Conservation (phyloP, 2,113 vertebrate species). For the Theropithecus gelada region DNA sequence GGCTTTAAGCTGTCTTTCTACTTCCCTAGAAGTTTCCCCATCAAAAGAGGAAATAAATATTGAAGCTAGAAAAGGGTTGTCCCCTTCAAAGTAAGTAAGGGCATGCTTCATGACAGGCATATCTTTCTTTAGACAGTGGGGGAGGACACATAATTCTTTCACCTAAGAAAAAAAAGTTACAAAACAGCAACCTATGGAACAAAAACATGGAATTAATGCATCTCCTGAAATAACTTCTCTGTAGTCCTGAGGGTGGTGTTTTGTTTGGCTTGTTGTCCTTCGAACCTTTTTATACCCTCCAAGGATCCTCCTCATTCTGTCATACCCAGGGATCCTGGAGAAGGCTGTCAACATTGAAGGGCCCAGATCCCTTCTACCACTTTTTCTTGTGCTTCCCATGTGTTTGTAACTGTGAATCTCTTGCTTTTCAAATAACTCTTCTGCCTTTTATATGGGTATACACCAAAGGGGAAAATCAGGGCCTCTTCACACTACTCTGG, state of each 20-base stretch:
- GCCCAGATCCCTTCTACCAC: not conserved
- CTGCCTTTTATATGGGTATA: fast-evolving
- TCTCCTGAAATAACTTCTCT: not conserved
- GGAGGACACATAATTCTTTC: not conserved
- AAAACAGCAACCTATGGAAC: not conserved
- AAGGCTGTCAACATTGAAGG: not conserved
- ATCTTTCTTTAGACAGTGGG: fast-evolving
- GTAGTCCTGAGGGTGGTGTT: not conserved
- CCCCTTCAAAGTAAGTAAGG: not conserved
- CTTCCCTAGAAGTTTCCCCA: not conserved
- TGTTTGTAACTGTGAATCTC: not conserved
- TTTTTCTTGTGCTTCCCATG: fast-evolving
- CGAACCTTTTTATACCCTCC: fast-evolving
- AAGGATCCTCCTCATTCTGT: fast-evolving
- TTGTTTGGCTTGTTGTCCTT: fast-evolving
- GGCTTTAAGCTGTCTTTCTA: not conserved
- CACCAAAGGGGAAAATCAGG: fast-evolving
- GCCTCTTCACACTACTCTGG: fast-evolving
- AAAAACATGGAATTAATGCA: not conserved
- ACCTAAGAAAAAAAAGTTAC: too few species aligned
- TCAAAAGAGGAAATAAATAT: not conserved
- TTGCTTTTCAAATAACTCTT: not conserved
- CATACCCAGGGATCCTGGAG: not conserved
- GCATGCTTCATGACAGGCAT: not conserved
- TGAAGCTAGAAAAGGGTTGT: not conserved